Percentiles rank a stretch among this genome's conserved stretches.
Evolutionary conservation across 2,113 vertebrate genomes (phyloP).

Genomic region (Pseudonaja textilis): DNA sequence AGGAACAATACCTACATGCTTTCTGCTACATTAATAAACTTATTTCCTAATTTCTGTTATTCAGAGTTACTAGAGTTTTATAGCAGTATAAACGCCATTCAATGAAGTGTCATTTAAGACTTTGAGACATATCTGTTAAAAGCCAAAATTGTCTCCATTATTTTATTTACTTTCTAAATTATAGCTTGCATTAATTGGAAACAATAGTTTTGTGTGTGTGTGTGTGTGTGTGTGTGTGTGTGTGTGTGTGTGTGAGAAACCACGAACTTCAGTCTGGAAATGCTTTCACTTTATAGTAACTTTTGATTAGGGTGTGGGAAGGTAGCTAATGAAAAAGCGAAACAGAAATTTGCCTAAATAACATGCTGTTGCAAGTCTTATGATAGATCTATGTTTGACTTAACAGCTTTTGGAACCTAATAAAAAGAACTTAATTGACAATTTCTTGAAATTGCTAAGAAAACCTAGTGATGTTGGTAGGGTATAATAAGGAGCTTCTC

Average conservation of each 20-base stretch:
- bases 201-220: conserved; percentile 25
- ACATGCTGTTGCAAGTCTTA: conserved; percentile 80
- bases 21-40: conserved; percentile 38
- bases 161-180: conserved; percentile 45
- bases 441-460: conserved; percentile 93
- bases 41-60: conserved; percentile 26
- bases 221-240: too few species aligned
- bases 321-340: conserved; percentile 74
- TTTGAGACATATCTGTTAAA: conserved; percentile 29
- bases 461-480: conserved; percentile 84
- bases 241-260: conserved; percentile 9
- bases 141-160: conserved; percentile 30
- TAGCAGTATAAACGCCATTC: conserved; percentile 32
- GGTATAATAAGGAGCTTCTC: conserved; percentile 91
- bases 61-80: conserved; percentile 27
- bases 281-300: conserved; percentile 66
- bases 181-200: conserved; percentile 51
- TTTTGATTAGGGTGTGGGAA: conserved; percentile 70
- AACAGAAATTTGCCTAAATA: conserved; percentile 78
- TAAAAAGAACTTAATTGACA: conserved; percentile 94
- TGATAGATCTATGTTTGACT: conserved; percentile 83
- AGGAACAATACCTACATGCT: conserved; percentile 16
- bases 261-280: conserved; percentile 57
- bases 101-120: conserved; percentile 27
- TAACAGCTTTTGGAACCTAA: conserved; percentile 86